Evolutionary conservation across 2,888 invertebrate genomes (phyloP).

Genomic region (Tenthredo mesomela): DNA sequence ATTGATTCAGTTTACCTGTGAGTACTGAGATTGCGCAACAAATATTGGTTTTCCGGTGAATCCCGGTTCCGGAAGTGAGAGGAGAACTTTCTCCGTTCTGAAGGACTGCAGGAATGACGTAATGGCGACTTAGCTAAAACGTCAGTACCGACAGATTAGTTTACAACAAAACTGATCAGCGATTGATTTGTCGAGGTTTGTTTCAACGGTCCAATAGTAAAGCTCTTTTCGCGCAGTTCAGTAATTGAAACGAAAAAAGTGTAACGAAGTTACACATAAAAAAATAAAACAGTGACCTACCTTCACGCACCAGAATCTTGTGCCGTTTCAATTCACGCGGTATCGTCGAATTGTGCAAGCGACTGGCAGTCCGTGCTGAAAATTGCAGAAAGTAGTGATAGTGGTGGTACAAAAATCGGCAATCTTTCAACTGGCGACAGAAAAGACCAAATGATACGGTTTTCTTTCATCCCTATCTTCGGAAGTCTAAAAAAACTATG

Average conservation of each 20-base stretch:
- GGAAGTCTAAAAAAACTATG: not conserved
- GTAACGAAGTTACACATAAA: not conserved
- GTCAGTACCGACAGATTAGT: slow-evolving; percentile 37
- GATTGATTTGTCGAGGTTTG: not conserved
- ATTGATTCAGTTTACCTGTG: slow-evolving; percentile 34
- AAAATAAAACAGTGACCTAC: slow-evolving; percentile 16
- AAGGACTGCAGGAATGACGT: not conserved
- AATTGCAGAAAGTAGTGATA: slow-evolving; percentile 32
- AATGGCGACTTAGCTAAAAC: slow-evolving; percentile 11
- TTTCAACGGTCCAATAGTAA: not conserved
- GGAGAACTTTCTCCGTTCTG: not conserved
- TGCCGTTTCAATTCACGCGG: not conserved
- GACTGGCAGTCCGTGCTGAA: slow-evolving; percentile 23
- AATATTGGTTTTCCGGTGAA: slow-evolving; percentile 11
- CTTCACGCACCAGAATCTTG: not conserved
- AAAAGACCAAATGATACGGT: not conserved
- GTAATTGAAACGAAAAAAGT: not conserved
- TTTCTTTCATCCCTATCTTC: not conserved
- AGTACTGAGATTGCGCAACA: slow-evolving; percentile 37
- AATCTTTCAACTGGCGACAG: not conserved
- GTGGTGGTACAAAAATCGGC: not conserved
- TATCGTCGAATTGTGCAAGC: not conserved
- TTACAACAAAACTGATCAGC: not conserved
- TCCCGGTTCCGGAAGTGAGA: not conserved
- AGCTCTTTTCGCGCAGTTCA: not conserved